Percentiles rank a stretch among this genome's conserved stretches.
Evolutionary conservation across 92 coral and sea anemone genomes (phyloP).

Genomic region (Nematostella vectensis): DNA sequence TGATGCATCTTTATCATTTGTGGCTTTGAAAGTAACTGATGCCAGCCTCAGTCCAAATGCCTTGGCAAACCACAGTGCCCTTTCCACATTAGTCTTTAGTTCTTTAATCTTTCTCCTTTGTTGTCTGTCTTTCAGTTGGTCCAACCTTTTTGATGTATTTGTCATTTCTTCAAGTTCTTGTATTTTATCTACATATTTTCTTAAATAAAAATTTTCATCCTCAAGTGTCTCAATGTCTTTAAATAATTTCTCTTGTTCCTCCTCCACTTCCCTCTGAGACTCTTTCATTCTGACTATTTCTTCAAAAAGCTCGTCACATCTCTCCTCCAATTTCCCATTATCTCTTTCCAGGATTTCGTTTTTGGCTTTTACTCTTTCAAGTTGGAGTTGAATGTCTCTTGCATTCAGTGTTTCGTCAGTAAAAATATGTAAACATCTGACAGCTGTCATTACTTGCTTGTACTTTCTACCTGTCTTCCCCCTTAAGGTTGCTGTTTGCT

Average conservation of each 20-base stretch:
- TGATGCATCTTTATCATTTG: constrained; percentile 10
- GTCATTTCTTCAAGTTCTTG: constrained; percentile 17
- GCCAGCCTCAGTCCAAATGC: constrained; percentile 40
- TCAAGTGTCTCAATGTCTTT: constrained; percentile 12
- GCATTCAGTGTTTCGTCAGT: no score
- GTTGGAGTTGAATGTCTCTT: no score
- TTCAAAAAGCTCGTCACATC: constrained; percentile 16
- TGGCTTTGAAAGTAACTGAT: constrained; percentile 14
- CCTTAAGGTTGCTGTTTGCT: no score
- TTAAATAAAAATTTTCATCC: constrained; percentile 12
- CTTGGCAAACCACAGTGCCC: constrained; percentile 57
- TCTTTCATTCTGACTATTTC: constrained; percentile 12
- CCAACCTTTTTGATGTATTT: constrained; percentile 21
- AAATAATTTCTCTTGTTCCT: constrained; percentile 12
- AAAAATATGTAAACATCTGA: no score
- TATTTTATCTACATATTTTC: constrained; percentile 20
- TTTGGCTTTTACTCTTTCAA: no score
- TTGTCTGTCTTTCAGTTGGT: constrained; percentile 33
- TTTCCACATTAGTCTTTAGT: constrained; percentile 48
- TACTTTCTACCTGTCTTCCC: no score
- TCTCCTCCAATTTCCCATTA: neutral
- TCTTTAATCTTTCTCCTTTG: constrained; percentile 33
- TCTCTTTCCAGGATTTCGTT: neutral
- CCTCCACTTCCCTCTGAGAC: constrained; percentile 10
- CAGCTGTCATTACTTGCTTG: no score